phyloP scores from a whole-genome alignment of 2,888 invertebrate species.

The Gisinianus flammeolus region DNA sequence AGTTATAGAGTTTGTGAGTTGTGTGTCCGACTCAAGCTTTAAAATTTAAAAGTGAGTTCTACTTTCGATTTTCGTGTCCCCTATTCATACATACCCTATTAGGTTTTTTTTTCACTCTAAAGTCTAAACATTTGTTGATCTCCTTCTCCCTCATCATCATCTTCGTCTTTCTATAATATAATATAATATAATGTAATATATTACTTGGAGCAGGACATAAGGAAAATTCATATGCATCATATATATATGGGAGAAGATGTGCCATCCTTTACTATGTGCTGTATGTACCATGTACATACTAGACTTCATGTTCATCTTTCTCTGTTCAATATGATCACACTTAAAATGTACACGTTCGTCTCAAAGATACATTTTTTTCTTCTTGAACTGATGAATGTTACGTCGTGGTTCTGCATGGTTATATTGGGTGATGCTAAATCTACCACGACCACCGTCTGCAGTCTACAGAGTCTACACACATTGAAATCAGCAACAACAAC shows the following conservation, averaged over 20 bases:
- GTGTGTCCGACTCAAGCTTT: neutral
- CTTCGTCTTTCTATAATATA: neutral
- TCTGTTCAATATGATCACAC: neutral
- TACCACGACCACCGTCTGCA: neutral
- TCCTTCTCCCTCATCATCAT: neutral
- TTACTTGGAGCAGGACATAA: neutral
- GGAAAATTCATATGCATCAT: neutral
- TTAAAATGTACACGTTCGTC: neutral
- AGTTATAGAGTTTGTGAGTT: neutral
- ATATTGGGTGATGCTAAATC: too few species aligned
- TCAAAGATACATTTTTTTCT: neutral
- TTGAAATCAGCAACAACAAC: neutral
- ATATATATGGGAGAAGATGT: too few species aligned
- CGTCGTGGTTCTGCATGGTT: too few species aligned
- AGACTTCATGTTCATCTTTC: too few species aligned
- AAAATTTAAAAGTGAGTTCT: constrained; percentile 29
- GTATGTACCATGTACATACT: neutral
- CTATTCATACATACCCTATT: neutral
- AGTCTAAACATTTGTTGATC: constrained; percentile 13
- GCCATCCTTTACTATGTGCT: neutral
- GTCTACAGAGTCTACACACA: neutral
- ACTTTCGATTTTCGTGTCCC: constrained; percentile 35
- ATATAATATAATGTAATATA: neutral
- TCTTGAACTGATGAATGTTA: neutral
- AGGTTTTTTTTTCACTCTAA: constrained; percentile 8